Conservation (phyloP, 92 coral and sea anemone species). For the Phymanthus crucifer region DNA sequence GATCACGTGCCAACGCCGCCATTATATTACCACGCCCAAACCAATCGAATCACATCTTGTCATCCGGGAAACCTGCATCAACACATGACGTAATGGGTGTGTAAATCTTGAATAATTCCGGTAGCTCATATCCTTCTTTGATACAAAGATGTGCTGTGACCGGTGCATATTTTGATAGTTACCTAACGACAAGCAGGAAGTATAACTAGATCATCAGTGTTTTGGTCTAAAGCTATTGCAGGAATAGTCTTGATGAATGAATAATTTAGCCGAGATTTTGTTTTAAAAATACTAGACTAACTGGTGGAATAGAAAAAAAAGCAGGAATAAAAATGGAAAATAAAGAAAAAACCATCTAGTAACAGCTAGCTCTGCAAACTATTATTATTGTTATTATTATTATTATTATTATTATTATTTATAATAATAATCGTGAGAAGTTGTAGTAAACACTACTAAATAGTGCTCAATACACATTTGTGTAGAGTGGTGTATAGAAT, state of each 20-base stretch:
- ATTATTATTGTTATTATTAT: no score
- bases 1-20: constrained; percentile 41
- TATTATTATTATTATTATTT: no score
- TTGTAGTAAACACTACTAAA: no score
- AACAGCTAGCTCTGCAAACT: no score
- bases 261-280: neutral
- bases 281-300: no score
- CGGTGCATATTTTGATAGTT: neutral
- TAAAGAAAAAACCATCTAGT: no score
- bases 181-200: neutral
- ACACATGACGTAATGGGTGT: constrained; percentile 11
- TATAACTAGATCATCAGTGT: neutral
- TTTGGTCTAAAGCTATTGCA: neutral
- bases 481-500: no score
- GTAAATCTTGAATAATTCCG: constrained; percentile 24
- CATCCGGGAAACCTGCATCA: constrained; percentile 52
- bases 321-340: no score
- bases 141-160: neutral
- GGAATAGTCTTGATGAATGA: neutral
- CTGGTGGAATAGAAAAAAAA: no score
- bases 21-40: constrained; percentile 11
- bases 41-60: constrained; percentile 47
- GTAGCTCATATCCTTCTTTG: neutral
- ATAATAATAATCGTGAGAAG: no score
- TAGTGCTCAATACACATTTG: no score